Base-by-base conservation (phyloP, 2,113 vertebrate species). In the Grammomys surdaster region DNA sequence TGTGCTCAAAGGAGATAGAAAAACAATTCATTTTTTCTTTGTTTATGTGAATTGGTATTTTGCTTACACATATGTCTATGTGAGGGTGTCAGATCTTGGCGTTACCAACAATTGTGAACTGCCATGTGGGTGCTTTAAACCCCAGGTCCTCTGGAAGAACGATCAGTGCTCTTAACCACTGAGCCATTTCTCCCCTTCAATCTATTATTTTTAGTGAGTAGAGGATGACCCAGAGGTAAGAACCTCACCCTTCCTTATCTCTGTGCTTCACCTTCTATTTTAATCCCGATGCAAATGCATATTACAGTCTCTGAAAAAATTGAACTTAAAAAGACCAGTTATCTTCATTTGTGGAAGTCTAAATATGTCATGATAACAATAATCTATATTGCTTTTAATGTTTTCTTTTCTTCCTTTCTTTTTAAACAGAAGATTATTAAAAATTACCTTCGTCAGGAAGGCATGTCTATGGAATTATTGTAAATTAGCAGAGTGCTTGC, bases 191-290 rank as follows among this genome's bases (percentile, higher is more conserved):
- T 69, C 67, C 67, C 31, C 5, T 31, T 33, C 10, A 19, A 58
- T 58, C 54, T 36, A 40, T 40, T n/a, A 58, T 82, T 98, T 96
- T 97, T 95, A 97, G 95, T 97, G 91, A 96, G 26, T 95, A 58
- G 31, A 48, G 63, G 46, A 91, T 81, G 54, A 58, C 65, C 36
- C 14, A 26, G 89, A 84, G n/a, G 46, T 24, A 87, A 76, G 9
- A 58, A 91, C 69, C 97, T 43, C 40, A 85, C 65, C 54, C 46
- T 0, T 93, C 56, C 46, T 97, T 33, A 92, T 75, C 26, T 94
- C 28, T 72, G 7, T 65, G 54, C 31, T 84, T 51, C 20, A 48
- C 54, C 73, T 80, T 92, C 65, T 87, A 13, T 33, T 33, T 97
- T 75, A 82, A 89, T 93, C 91, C n/a, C 92, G 88, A 89, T 69